Percentiles rank a stretch among this genome's conserved stretches.
phyloP scores from a whole-genome alignment of 2,888 invertebrate species.

The Diaphora mendica region DNA sequence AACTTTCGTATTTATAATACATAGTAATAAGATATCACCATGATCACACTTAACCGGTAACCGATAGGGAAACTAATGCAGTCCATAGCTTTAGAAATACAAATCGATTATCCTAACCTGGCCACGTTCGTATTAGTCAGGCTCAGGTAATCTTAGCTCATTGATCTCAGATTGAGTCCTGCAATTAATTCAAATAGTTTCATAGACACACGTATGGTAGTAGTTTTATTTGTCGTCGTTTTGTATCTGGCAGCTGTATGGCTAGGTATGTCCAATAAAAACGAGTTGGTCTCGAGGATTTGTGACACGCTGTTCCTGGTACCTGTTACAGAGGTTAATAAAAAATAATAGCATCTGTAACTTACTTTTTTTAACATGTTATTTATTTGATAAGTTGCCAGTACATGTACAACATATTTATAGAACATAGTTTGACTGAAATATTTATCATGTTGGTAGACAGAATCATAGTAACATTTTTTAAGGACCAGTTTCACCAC shows the following conservation, averaged over 20 bases:
- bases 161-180: slow-evolving; percentile 24
- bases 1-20: slow-evolving; percentile 1
- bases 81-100: slow-evolving; percentile 5
- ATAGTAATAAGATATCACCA: slow-evolving; percentile 19
- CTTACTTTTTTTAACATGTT: not conserved
- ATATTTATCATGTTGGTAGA: not conserved
- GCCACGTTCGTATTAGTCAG: slow-evolving; percentile 7
- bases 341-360: slow-evolving; percentile 6
- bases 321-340: not conserved
- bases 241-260: not conserved
- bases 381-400: not conserved
- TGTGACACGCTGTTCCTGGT: slow-evolving; percentile 1
- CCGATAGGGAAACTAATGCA: slow-evolving; percentile 5
- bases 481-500: too few relatives aligned
- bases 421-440: not conserved
- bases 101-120: slow-evolving; percentile 21
- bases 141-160: slow-evolving; percentile 21
- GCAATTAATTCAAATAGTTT: slow-evolving; percentile 15
- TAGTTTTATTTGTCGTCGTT: not conserved
- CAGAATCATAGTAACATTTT: not conserved
- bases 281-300: not conserved
- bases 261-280: not conserved
- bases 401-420: not conserved
- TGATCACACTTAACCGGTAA: slow-evolving; percentile 22
- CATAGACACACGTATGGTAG: not conserved